Base-by-base conservation (phyloP, 2,888 invertebrate genomes). In the Hermaeophaga mercurialis region DNA sequence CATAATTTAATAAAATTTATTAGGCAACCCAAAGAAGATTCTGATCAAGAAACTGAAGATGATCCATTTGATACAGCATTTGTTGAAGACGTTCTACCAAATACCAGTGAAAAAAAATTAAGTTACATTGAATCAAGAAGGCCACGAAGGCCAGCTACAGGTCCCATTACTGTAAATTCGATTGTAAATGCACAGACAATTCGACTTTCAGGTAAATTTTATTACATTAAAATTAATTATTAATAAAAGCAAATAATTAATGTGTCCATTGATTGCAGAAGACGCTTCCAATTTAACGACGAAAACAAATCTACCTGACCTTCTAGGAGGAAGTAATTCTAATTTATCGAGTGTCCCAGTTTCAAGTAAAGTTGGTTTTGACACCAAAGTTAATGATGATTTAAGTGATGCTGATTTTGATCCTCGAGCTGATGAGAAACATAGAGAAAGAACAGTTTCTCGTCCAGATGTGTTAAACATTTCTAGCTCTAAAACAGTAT, bases 21-120 rank as follows among this genome's bases (percentile, higher is more conserved):
- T 12, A 49, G 57, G 6, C 24, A 49, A 36, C 24, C 22, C 18
- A 49, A 36, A n/a, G 11, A 15, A 50, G 50, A 56, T 28, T 43
- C 43, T 3, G 44, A 54, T 46, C 84, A 82, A 61, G 82, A 84
- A 9, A 6, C 28, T 15, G 9, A 47, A 69, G 79, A 79, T 46
- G 92, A 93, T 82, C 93, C 93, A 0, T 93, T 93, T 69, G 92
- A 93, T 70, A 93, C 93, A 15, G 85, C 89, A 45, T 91, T 91
- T 75, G 91, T 89, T 0, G 89, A 89, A 53, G 87, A 88, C 67
- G 83, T 91, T 41, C 79, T 90, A 47, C 90, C 85, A 31, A 84
- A 84, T 34, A 59, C 65, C 14, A 43, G 19, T n/a, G 22, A 26
- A 0, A 15, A 44, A 11, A 22, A 48, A 49, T n/a, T n/a, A 9